A percentile compares a stretch with the other conserved stretches of the same genome.
Conservation (phyloP, 2,888 invertebrate species). For the Crocallis elinguaria region DNA sequence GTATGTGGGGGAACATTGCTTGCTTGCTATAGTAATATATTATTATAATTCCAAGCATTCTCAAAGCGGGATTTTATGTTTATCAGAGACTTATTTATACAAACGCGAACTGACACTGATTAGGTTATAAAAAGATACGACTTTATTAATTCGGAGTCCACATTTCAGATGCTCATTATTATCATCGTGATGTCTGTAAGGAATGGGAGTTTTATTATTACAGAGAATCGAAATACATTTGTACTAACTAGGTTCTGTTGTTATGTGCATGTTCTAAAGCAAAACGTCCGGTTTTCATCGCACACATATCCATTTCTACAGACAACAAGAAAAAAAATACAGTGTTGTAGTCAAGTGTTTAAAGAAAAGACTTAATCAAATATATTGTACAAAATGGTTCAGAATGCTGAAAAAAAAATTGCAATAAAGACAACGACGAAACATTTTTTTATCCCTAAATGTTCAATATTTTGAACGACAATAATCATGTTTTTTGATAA, state of each 20-base stretch:
- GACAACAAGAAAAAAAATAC: no score
- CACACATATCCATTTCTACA: no score
- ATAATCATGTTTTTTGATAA: no score
- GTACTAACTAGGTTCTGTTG: background rate
- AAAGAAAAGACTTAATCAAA: no score
- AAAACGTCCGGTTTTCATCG: no score
- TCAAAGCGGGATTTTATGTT: constrained; percentile 14
- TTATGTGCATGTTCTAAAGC: no score
- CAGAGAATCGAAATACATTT: background rate
- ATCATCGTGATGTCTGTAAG: constrained; percentile 13
- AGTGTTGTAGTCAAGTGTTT: no score
- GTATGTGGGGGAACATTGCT: constrained; percentile 3
- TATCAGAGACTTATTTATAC: constrained; percentile 20
- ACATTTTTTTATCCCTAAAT: no score
- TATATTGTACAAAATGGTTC: no score
- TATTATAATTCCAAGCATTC: constrained; percentile 15
- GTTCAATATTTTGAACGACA: no score
- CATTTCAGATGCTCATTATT: constrained; percentile 16
- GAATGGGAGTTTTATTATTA: constrained; percentile 6
- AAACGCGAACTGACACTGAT: constrained; percentile 18
- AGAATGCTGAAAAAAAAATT: no score
- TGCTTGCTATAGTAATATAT: background rate
- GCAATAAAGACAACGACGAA: no score
- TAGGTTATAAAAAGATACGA: constrained; percentile 22
- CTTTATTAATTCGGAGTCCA: constrained; percentile 3